These are phyloP conservation scores for Megaleporinus macrocephalus DNA, from an alignment of 2,113 vertebrate species.

Conservation along the genomic window DNA sequence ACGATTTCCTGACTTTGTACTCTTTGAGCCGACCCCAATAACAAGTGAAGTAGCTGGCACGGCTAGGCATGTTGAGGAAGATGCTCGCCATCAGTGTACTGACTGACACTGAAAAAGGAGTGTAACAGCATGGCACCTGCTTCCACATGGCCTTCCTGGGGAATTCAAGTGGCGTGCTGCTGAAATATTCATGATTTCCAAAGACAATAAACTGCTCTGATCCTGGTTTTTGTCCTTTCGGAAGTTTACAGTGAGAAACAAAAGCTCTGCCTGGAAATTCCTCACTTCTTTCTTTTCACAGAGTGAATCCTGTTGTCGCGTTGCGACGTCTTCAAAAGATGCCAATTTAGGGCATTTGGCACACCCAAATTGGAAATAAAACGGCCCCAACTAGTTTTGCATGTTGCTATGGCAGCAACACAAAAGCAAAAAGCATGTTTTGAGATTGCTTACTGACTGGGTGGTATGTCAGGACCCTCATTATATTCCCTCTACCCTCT, in stretches of 20 bases:
- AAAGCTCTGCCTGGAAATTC: neutral
- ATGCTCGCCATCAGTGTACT: neutral
- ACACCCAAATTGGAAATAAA: slow-evolving; percentile 46
- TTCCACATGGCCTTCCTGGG: neutral
- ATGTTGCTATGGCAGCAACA: slow-evolving; percentile 56
- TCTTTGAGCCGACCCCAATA: slow-evolving; percentile 6
- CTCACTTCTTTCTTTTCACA: neutral
- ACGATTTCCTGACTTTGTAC: neutral
- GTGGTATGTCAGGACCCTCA: slow-evolving; percentile 24
- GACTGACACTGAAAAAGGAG: neutral
- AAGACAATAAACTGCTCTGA: slow-evolving; percentile 8
- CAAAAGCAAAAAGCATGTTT: slow-evolving; percentile 35
- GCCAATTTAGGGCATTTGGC: slow-evolving; percentile 28
- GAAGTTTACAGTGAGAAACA: neutral
- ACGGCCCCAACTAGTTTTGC: slow-evolving; percentile 36
- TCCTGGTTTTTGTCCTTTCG: neutral
- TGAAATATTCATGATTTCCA: slow-evolving; percentile 26
- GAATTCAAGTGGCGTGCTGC: neutral
- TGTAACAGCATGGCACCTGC: neutral
- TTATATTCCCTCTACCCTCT: slow-evolving; percentile 3
- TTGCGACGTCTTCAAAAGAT: slow-evolving; percentile 36
- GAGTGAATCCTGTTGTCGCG: slow-evolving; percentile 5
- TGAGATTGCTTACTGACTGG: slow-evolving; percentile 32
- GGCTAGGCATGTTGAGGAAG: neutral
- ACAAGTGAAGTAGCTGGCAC: neutral